A percentile compares a stretch with the other conserved stretches of the same genome.
Conservation (phyloP, 64 coral and sea anemone genomes). For the Cladopsammia gracilis region DNA sequence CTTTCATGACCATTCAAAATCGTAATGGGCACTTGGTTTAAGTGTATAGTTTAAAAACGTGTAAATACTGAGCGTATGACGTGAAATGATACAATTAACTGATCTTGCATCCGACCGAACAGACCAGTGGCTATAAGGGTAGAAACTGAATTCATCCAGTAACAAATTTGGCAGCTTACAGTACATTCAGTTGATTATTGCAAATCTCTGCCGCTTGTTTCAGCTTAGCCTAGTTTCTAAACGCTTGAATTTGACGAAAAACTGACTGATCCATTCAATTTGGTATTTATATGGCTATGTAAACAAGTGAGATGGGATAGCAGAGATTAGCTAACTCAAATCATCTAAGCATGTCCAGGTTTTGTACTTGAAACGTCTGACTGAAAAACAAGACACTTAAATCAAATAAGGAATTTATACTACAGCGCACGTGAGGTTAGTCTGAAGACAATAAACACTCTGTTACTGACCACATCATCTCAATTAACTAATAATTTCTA, state of each 20-base stretch:
- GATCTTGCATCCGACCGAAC: background rate
- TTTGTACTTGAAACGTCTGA: background rate
- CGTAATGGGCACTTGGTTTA: background rate
- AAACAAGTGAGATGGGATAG: no score
- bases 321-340: background rate
- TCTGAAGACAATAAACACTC: no score
- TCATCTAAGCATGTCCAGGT: background rate
- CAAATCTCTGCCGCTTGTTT: no score
- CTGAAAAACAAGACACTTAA: constrained; percentile 5
- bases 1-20: background rate
- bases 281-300: background rate
- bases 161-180: no score
- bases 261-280: background rate
- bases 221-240: background rate
- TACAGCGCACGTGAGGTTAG: no score
- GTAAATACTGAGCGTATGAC: background rate
- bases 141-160: no score
- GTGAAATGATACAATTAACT: background rate
- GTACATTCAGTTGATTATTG: no score
- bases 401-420: no score
- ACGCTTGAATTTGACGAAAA: background rate
- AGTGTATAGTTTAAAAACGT: background rate
- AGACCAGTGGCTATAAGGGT: no score
- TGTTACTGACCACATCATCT: no score
- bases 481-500: no score